phyloP scores from a whole-genome alignment of 2,113 vertebrate species.

The Charina bottae region DNA sequence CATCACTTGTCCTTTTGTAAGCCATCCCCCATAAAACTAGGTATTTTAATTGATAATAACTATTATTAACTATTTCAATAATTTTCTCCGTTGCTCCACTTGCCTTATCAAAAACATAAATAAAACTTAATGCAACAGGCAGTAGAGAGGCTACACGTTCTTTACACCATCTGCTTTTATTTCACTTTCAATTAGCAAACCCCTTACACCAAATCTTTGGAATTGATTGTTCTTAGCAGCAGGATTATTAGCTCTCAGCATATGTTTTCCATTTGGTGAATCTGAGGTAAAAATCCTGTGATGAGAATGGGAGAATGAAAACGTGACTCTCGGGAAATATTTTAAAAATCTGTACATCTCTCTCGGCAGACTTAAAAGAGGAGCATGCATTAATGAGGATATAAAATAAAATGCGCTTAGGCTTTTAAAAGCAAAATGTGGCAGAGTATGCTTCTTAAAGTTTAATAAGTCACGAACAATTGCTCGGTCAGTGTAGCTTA shows the following conservation, averaged over 20 bases:
- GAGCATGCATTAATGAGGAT: slow-evolving; percentile 62
- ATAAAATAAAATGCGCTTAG: slow-evolving; percentile 53
- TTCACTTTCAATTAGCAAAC: slow-evolving; percentile 75
- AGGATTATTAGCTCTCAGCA: slow-evolving; percentile 67
- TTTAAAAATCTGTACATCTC: slow-evolving; percentile 55
- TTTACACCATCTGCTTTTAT: slow-evolving; percentile 75
- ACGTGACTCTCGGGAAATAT: slow-evolving; percentile 59
- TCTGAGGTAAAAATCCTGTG: slow-evolving; percentile 74
- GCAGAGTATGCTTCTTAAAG: slow-evolving; percentile 21
- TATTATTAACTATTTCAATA: background rate
- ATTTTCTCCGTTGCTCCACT: slow-evolving; percentile 53
- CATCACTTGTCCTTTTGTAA: fast-evolving
- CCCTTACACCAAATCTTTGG: slow-evolving; percentile 65
- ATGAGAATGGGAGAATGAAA: slow-evolving; percentile 70
- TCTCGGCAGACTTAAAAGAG: slow-evolving; percentile 65
- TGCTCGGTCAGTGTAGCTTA: slow-evolving; percentile 5
- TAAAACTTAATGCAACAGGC: slow-evolving; percentile 67
- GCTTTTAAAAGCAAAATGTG: slow-evolving; percentile 44
- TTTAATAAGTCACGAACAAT: slow-evolving; percentile 27
- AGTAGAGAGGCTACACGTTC: slow-evolving; percentile 65
- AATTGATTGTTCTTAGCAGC: slow-evolving; percentile 66
- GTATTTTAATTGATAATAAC: background rate
- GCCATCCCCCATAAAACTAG: background rate
- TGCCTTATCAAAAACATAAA: slow-evolving; percentile 72
- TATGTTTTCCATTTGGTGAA: slow-evolving; percentile 77